These are phyloP conservation scores for Lamprologus speciosus DNA, from an alignment of 2,113 vertebrate species.

Conservation along the genomic window DNA sequence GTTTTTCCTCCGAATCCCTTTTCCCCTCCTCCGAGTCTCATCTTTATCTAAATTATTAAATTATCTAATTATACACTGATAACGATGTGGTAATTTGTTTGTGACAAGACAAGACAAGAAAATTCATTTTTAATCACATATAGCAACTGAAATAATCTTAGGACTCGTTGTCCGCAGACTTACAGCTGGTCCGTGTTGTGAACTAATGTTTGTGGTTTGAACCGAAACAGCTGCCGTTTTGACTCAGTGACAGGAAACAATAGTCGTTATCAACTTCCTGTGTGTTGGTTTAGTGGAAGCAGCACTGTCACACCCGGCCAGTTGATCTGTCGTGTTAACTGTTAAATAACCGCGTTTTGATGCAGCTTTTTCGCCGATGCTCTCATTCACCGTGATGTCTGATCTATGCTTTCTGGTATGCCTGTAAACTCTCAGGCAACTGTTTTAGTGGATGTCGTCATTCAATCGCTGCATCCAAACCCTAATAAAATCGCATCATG, in stretches of 20 bases:
- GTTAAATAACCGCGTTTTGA: background rate
- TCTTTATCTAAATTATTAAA: background rate
- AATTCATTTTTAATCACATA: background rate
- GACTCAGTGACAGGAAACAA: conserved; percentile 13
- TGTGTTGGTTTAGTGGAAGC: background rate
- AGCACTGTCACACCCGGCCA: background rate
- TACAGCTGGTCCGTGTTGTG: background rate
- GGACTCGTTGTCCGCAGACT: background rate
- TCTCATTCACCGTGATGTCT: background rate
- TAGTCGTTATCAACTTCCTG: conserved; percentile 13
- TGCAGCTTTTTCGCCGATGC: background rate
- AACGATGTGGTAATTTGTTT: background rate
- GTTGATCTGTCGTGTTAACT: background rate
- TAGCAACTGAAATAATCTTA: background rate
- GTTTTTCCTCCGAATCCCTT: background rate
- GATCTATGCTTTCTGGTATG: background rate
- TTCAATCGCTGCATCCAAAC: background rate
- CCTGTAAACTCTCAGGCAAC: background rate
- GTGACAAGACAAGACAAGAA: background rate
- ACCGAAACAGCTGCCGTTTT: background rate
- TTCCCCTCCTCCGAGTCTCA: rapidly evolving
- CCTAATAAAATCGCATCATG: background rate
- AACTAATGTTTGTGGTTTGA: background rate
- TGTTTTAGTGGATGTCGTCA: background rate
- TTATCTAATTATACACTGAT: background rate